Evolutionary conservation across 2,113 vertebrate genomes (phyloP).

Genomic region (Eurystomus gularis): DNA sequence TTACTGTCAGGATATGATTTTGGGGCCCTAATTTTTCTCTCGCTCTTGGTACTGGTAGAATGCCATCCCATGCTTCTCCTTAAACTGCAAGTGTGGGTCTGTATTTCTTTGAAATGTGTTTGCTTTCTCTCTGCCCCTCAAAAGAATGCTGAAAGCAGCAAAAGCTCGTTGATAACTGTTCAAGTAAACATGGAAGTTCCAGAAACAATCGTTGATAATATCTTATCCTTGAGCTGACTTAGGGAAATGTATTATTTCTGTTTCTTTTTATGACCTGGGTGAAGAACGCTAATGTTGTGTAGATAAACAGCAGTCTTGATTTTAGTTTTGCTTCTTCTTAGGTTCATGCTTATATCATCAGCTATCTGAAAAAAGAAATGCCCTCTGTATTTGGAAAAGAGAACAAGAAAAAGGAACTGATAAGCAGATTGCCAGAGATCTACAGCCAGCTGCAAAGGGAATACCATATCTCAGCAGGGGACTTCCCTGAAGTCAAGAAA

Average conservation of each 20-base stretch:
- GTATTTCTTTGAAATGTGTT: not conserved
- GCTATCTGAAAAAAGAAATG: constrained; percentile 96
- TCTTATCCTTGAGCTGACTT: not conserved
- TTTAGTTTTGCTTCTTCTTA: constrained; percentile 48
- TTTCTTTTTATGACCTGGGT: not conserved
- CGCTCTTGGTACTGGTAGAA: not conserved
- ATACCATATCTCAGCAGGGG: constrained; percentile 93
- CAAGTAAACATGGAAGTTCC: not conserved
- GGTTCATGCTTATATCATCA: constrained; percentile 99
- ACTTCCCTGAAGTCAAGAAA: constrained; percentile 91
- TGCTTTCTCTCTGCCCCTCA: not conserved
- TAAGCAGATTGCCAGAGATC: constrained; percentile 88
- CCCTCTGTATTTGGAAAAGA: constrained; percentile 93
- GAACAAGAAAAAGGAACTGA: constrained; percentile 94
- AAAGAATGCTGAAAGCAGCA: not conserved
- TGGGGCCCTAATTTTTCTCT: not conserved
- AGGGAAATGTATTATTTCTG: not conserved
- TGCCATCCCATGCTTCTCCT: not conserved
- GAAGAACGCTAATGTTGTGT: not conserved
- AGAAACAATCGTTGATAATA: not conserved
- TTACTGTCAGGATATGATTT: fast-evolving
- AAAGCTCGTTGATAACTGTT: not conserved
- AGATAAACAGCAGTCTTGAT: not conserved
- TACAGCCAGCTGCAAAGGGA: constrained; percentile 89
- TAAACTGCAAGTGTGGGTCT: not conserved